These are phyloP conservation scores for Trinorchestia longiramus DNA, from an alignment of 1,140 invertebrate genomes.

Conservation along the genomic window DNA sequence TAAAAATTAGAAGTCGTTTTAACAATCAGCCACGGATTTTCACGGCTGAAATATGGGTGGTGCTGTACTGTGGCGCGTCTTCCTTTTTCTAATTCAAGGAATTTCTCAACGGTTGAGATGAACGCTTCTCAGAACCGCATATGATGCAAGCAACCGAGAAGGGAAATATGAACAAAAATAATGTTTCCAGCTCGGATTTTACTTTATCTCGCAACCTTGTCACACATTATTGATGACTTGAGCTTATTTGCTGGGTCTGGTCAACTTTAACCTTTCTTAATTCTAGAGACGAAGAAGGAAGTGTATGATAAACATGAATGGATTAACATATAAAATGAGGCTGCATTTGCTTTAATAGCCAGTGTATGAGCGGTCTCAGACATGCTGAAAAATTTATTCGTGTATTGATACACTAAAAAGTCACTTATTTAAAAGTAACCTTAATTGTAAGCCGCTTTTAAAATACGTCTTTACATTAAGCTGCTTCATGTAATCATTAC, in stretches of 20 bases:
- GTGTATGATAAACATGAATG: background rate
- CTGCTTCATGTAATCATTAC: background rate
- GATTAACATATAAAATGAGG: background rate
- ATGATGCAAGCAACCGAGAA: background rate
- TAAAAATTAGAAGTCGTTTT: background rate
- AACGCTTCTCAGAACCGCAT: background rate
- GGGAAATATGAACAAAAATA: background rate
- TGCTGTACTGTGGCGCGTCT: too few species aligned
- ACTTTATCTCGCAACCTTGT: background rate
- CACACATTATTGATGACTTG: background rate
- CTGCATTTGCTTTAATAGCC: background rate
- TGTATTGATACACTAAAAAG: background rate
- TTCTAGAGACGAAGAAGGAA: background rate
- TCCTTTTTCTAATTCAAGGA: background rate
- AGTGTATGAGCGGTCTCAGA: too few species aligned
- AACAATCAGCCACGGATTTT: background rate
- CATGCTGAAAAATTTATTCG: background rate
- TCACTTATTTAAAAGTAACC: too few species aligned
- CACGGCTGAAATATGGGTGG: background rate
- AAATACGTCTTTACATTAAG: background rate
- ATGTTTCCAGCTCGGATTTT: background rate
- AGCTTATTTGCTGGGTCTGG: background rate
- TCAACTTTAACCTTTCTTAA: background rate
- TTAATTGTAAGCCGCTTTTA: background rate
- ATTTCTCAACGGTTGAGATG: background rate